A percentile compares a stretch with the other conserved stretches of the same genome.
Evolutionary conservation across 2,888 invertebrate genomes (phyloP).

Genomic region (Lithophane leautieri): DNA sequence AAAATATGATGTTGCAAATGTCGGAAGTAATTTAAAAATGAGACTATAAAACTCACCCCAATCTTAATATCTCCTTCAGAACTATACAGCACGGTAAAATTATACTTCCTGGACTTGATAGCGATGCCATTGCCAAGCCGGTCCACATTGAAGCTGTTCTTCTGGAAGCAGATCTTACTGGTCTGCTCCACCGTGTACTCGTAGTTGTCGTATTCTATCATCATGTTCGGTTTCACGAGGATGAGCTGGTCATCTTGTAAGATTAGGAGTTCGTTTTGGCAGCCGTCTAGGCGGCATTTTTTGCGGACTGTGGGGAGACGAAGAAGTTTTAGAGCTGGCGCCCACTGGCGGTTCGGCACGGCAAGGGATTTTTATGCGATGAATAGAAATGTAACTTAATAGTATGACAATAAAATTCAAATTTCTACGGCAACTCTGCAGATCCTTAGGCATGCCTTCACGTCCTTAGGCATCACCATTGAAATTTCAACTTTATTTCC

Average conservation of each 20-base stretch:
- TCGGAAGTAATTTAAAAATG: neutral
- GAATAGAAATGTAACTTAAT: too few relatives aligned
- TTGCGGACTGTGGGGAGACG: slow-evolving; percentile 90
- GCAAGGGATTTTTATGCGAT: too few relatives aligned
- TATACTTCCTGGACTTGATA: slow-evolving; percentile 92
- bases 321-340: too few relatives aligned
- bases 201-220: slow-evolving; percentile 93
- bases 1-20: too few relatives aligned
- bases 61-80: slow-evolving; percentile 93
- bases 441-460: too few relatives aligned
- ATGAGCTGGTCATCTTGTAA: slow-evolving; percentile 91
- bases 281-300: slow-evolving; percentile 91
- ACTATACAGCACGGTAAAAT: slow-evolving; percentile 94
- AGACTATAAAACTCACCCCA: slow-evolving; percentile 88
- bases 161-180: slow-evolving; percentile 91
- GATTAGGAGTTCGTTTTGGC: slow-evolving; percentile 92
- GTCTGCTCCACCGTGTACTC: slow-evolving; percentile 91
- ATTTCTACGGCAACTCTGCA: too few relatives aligned
- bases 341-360: too few relatives aligned
- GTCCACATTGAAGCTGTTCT: slow-evolving; percentile 92
- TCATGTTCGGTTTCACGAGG: slow-evolving; percentile 91
- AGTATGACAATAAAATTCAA: too few relatives aligned
- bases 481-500: too few relatives aligned
- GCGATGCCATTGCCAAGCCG: slow-evolving; percentile 93
- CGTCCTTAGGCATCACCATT: too few relatives aligned